Conservation (phyloP, 2,797 vertebrate species). For the Okamejei kenojei region DNA sequence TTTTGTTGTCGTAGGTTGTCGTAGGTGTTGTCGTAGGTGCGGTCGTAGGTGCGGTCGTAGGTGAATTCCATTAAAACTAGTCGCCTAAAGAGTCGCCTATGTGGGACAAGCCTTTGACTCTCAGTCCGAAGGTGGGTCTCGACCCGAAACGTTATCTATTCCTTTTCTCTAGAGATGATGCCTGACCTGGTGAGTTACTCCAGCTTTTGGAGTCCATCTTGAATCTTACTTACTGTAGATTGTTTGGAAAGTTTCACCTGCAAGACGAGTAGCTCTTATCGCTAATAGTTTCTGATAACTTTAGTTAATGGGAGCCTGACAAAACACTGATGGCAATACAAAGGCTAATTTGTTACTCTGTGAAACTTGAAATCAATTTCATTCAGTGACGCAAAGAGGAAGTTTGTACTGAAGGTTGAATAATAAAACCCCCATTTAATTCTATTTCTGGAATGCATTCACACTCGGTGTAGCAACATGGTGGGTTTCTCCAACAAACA, state of each 20-base stretch:
- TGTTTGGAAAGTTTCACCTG: not conserved
- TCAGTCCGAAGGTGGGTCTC: too few relatives aligned
- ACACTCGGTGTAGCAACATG: not conserved
- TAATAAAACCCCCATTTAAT: conserved; percentile 22
- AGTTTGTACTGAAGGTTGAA: conserved; percentile 16
- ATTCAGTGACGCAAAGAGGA: conserved; percentile 27
- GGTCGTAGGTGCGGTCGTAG: too few relatives aligned
- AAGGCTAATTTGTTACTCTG: conserved; percentile 8
- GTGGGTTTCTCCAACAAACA: not conserved
- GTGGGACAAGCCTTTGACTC: too few relatives aligned
- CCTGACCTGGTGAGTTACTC: too few relatives aligned
- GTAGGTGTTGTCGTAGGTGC: too few relatives aligned
- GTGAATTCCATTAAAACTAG: too few relatives aligned
- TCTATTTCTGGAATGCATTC: conserved; percentile 29
- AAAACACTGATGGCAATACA: conserved; percentile 8
- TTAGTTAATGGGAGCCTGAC: not conserved
- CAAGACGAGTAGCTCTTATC: not conserved
- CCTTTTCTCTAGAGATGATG: too few relatives aligned
- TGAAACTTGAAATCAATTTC: conserved; percentile 23
- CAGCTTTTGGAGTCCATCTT: too few relatives aligned
- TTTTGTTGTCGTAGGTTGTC: too few relatives aligned
- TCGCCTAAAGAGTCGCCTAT: too few relatives aligned
- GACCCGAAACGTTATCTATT: too few relatives aligned
- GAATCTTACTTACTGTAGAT: not conserved
- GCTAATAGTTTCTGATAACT: not conserved